These are phyloP conservation scores for Drosophila carrolli DNA, from an alignment of 1,140 invertebrate species.

Conservation along the genomic window DNA sequence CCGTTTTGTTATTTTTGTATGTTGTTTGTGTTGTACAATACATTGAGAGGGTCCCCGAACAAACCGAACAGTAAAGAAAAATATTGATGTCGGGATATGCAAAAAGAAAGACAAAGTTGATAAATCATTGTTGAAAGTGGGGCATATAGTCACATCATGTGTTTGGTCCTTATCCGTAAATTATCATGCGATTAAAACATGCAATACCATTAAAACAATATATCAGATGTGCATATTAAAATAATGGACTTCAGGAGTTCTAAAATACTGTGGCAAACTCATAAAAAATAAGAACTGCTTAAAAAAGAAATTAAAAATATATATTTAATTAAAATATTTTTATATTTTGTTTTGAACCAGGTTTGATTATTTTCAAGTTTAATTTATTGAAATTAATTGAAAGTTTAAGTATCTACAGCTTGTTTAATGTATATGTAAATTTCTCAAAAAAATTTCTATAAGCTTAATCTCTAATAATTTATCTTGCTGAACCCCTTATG, in stretches of 20 bases:
- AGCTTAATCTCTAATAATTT: background rate
- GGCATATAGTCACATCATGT: background rate
- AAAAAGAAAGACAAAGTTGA: slow-evolving; percentile 50
- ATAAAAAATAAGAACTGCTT: too few relatives aligned
- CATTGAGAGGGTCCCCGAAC: slow-evolving; percentile 35
- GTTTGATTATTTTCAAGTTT: too few relatives aligned
- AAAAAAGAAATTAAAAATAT: too few relatives aligned
- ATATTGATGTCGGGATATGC: slow-evolving; percentile 45
- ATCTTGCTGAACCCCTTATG: background rate
- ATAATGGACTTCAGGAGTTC: too few relatives aligned
- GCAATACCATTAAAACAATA: background rate
- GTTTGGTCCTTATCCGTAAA: background rate
- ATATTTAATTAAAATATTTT: too few relatives aligned
- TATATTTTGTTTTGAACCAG: too few relatives aligned
- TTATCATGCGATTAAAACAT: slow-evolving; percentile 3
- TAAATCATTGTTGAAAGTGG: slow-evolving; percentile 9
- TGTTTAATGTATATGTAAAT: too few relatives aligned
- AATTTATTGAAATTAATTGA: too few relatives aligned
- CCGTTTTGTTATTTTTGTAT: slow-evolving; percentile 21
- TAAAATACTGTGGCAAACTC: too few relatives aligned
- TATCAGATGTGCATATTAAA: too few relatives aligned
- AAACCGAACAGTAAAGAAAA: slow-evolving; percentile 52
- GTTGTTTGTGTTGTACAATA: slow-evolving; percentile 42
- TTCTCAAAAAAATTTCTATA: background rate
- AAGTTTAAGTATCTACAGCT: too few relatives aligned